Percentiles rank a stretch among this genome's conserved stretches.
Conservation (phyloP, 2,888 invertebrate genomes). For the Halocaridina rubra region DNA sequence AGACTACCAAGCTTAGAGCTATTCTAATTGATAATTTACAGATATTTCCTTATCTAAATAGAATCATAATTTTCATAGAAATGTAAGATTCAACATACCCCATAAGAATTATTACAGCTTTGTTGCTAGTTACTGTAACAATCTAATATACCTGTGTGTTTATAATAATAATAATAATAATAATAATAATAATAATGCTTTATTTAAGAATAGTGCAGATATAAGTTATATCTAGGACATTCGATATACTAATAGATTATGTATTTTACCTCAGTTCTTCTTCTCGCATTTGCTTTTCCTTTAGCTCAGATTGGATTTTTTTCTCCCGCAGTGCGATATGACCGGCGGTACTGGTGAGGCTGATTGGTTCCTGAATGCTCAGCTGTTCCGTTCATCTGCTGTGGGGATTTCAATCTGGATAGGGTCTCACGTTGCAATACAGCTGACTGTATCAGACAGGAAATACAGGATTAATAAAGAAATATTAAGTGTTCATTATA, state of each 20-base stretch:
- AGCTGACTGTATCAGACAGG: not conserved
- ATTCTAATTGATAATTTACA: no score
- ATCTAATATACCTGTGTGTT: no score
- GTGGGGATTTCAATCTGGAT: conserved; percentile 23
- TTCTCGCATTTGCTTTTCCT: conserved; percentile 85
- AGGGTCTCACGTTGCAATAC: conserved; percentile 39
- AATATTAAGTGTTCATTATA: not conserved
- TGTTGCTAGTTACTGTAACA: no score
- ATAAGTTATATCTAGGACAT: no score
- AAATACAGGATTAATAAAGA: not conserved
- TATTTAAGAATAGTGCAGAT: no score
- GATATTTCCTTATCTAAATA: no score
- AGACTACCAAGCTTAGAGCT: no score
- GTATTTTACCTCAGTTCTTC: conserved; percentile 79
- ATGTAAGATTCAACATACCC: no score
- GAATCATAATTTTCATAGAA: not conserved
- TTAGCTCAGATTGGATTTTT: conserved; percentile 88
- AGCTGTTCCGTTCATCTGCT: not conserved
- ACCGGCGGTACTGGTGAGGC: conserved; percentile 30
- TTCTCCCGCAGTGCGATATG: conserved; percentile 77
- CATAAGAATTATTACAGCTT: no score
- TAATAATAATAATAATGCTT: no score
- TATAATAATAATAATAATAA: no score
- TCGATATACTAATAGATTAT: no score
- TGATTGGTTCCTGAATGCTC: not conserved